A percentile compares a stretch with the other conserved stretches of the same genome.
Conservation (phyloP, 2,888 invertebrate species). For the Troides aeacus region DNA sequence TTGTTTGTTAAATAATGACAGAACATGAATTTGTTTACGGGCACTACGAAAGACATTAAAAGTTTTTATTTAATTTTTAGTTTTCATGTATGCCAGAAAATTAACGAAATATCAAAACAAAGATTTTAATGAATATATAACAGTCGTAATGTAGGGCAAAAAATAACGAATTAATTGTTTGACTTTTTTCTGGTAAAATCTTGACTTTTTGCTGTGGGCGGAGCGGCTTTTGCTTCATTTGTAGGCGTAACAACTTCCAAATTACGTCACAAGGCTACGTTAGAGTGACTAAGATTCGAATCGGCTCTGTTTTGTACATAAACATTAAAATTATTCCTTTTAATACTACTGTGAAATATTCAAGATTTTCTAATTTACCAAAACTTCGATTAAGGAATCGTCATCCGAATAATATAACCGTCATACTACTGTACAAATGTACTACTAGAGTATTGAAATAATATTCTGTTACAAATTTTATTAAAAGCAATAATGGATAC, state of each 20-base stretch:
- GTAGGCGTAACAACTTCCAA: slow-evolving; percentile 63
- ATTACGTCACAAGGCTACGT: slow-evolving; percentile 61
- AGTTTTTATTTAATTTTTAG: no score
- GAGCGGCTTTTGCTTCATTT: slow-evolving; percentile 62
- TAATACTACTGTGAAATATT: background rate
- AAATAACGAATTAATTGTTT: background rate
- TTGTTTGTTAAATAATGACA: background rate
- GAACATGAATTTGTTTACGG: background rate
- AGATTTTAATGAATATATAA: no score
- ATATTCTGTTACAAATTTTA: no score
- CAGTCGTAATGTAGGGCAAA: no score
- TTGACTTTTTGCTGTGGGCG: slow-evolving; percentile 67
- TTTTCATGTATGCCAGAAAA: no score
- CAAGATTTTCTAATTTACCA: background rate
- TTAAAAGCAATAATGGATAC: no score
- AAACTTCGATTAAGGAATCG: background rate
- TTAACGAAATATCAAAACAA: no score
- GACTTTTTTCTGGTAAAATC: slow-evolving; percentile 42
- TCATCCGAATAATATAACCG: no score
- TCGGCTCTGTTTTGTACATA: slow-evolving; percentile 29
- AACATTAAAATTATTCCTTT: slow-evolving; percentile 7
- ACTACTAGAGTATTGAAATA: background rate
- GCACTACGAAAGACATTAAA: background rate
- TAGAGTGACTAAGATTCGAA: slow-evolving; percentile 52
- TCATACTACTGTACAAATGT: background rate